Evolutionary conservation across 1,140 invertebrate genomes (phyloP), one percentile per base, ranked within the genome.

Genomic region (Lasioglossum albipes): DNA sequence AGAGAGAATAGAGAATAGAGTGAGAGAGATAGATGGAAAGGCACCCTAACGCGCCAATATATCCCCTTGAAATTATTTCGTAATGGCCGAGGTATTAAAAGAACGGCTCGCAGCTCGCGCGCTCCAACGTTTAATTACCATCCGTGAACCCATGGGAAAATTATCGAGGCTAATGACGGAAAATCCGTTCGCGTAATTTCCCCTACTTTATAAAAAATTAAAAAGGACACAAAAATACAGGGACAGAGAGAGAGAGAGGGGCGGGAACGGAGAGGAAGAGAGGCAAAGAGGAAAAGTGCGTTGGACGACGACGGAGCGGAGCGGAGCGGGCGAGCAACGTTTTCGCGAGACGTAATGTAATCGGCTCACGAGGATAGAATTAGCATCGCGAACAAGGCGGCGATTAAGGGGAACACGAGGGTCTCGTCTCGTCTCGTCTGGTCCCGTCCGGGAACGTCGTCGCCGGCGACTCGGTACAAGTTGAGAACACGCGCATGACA

Each of bases 11-110:
- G 52, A 9, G 20, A 22, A 42, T 9, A 0, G 66, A 16, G 42
- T 31, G 20, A 36, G 31, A 62, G 81, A 61, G 45, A 54, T 5
- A 83, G 52, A n/a, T n/a, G 54, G 72, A 84, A 66, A 72, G 77
- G 59, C 70, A 74, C 77, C 77, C 77, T 79, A 79, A 74, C 77
- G 71, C 77, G 77, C 18, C 70, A 59, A 79, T 74, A 74, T 79
- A 79, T 79, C 70, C 77, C 77, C 77, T 74, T 79, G 77, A 79
- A 79, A 79, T 79, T 79, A 79, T 79, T 79, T 79, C 77, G 77
- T 79, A 79, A 79, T 79, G 77, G 62, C 27, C 70, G 70, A 42
- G 70, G 77, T 79, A 79, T 79, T 79, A 79, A 79, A 79, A 74
- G 77, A 79, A 79, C 77, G 70, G 52, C 52, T 54, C 54, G 52